Base-by-base conservation (phyloP, 2,113 vertebrate genomes). In the Salvelinus alpinus region DNA sequence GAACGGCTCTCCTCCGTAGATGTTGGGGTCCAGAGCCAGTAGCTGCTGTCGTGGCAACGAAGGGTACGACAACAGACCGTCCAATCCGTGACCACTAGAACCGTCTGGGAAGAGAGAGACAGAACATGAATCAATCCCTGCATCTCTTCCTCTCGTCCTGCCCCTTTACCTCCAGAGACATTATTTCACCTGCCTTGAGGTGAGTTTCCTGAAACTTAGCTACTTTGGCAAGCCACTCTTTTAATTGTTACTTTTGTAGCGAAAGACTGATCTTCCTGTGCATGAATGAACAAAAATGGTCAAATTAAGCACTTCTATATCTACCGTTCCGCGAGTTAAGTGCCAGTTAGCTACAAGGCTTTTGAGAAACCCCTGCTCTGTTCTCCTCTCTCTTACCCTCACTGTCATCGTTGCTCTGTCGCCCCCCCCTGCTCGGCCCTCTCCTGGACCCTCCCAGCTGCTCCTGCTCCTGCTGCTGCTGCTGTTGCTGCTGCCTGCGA, bases 391-490 rank as follows among this genome's bases (percentile, higher is more conserved):
- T 84, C 86, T 89, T 85, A 97, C 95, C 96, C 88, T 97, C 95
- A 0, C 95, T 95, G 73, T 96, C 95, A 0, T 96, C 95, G 0
- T 95, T 95, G 87, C 94, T 95, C 85, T 96, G 95, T 14, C 95
- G 86, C 64, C 94, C 94, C 73, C 87, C 95, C 83, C 95, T 88
- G 0, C 93, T 93, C 0, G 92, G 91, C 14, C 94, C 95, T 73
- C 95, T 90, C 73, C 95, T 87, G 71, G 82, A 89, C 0, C 90
- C 88, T 0, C 94, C 94, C 20, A 96, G 73, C 72, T 95, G 94
- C 87, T 96, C 90, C 76, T 96, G 95, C 9, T 96, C 95, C 73
- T 96, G 95, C 78, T 97, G 95, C 78, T 96, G 94, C 82, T 96
- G 94, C 69, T 95, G 95, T 69, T 95, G 94, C 73, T 96, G 95